Evolutionary conservation across 2,888 invertebrate genomes (phyloP), one percentile per base, ranked within the genome.

Genomic region (Rambutsinella grinnellia): DNA sequence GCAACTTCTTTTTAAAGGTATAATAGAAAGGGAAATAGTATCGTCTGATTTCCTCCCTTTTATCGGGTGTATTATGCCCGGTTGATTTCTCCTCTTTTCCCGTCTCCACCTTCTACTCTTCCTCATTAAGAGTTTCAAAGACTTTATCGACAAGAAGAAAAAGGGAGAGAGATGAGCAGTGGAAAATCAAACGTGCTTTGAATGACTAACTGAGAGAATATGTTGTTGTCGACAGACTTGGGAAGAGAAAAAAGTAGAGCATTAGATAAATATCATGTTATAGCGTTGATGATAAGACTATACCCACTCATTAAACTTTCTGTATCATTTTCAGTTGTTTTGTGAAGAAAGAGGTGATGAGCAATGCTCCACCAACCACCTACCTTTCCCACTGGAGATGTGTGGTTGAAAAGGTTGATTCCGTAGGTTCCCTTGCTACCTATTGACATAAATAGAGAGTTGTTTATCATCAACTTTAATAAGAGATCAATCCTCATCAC

Each of bases 91-190:
- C 27, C 71, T 63, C 71, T 65, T 72, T 71, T 58, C 53, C 36
- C 36, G 36, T 36, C 36, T 24, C 53, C 60, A 72, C 65, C 36
- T 36, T 13, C 36, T 36, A 36, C 36, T 36, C 36, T 13, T 36
- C 36, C 36, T 72, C 63, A 72, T 72, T 72, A 72, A 65, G 72
- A 72, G 44, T 72, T 72, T 65, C 65, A 60, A 57, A 65, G 57
- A 58, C 63, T 65, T 54, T 54, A 72, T 63, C 57, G 71, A 72
- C 58, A 61, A 58, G 60, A 36, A 65, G 60, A 65, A 72, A 72
- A 24, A 49, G 56, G 26, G 72, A 65, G 36, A 49, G 56, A 44
- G 72, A 65, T 72, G 72, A 72, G 57, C 63, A 65, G 49, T 21
- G 58, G 61, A 71, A 58, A 47, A 57, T 58, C 60, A 60, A 49